A percentile compares a stretch with the other conserved stretches of the same genome.
These are phyloP conservation scores for Lathamus discolor DNA, from an alignment of 2,113 vertebrate species.

Conservation along the genomic window DNA sequence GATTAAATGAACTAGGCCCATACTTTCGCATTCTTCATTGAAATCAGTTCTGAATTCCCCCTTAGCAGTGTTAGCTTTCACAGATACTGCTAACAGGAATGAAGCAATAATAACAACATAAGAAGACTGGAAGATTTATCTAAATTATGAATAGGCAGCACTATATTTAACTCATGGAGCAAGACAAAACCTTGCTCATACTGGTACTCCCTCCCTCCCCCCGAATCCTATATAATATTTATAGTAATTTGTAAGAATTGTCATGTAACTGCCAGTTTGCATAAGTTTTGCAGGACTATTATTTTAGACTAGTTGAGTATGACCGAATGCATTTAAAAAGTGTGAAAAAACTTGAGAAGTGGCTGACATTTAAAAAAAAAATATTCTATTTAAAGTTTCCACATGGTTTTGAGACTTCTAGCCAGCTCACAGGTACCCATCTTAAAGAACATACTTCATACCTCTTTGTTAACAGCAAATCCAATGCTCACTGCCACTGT, in stretches of 20 bases:
- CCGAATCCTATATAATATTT: background rate
- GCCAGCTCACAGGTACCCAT: conserved; percentile 19
- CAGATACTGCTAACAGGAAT: background rate
- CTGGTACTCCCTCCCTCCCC: background rate
- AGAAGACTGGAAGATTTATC: background rate
- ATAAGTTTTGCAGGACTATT: background rate
- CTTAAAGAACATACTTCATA: conserved; percentile 66
- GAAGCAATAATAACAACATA: background rate
- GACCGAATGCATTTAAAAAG: background rate
- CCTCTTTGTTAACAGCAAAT: conserved; percentile 87
- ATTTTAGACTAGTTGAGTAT: background rate
- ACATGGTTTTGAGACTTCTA: background rate
- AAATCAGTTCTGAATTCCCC: background rate
- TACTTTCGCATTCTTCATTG: background rate
- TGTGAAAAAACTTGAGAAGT: background rate
- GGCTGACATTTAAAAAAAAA: background rate
- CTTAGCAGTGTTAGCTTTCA: background rate
- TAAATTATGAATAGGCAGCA: background rate
- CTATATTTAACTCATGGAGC: background rate
- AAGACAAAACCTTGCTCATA: background rate
- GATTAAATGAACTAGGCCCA: background rate
- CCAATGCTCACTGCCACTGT: conserved; percentile 90
- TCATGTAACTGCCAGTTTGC: background rate
- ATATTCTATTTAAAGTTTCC: background rate
- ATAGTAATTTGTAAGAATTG: background rate